Base-by-base conservation (phyloP, 2,888 invertebrate genomes). In the Lucinisca nassula region DNA sequence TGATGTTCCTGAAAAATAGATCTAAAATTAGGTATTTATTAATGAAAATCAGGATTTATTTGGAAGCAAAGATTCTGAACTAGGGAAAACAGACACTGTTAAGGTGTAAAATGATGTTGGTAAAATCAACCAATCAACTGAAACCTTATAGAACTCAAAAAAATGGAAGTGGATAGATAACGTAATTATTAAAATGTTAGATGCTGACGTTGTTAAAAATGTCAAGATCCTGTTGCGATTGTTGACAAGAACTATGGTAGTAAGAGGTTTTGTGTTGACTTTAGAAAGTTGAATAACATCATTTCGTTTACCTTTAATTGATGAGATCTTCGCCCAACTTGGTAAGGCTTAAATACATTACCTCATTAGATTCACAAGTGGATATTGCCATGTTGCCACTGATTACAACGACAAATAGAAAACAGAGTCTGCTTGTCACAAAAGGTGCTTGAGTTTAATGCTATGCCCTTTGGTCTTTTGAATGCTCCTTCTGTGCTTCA, bases 171-270 rank as follows among this genome's bases (percentile, higher is more conserved):
- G 77, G 8, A 78, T 77, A 38, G 82, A 82, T 55, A 78, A 77
- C 37, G 78, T 77, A 40, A 40, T 82, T 21, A 45, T 70, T 49
- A 77, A 82, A 67, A 82, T 82, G 82, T 35, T 82, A 35, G 76
- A 82, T 40, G 76, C 81, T 27, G 21, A 61, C n/a, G 30, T 72
- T n/a, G 30, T 72, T 10, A 72, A 32, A 30, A 61, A n/a, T 30
- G 38, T 8, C 21, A n/a, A 61, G 8, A 12, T 30, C 61, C 61
- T n/a, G 61, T 35, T 8, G 38, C n/a, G 30, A 37, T 72, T 12
- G 35, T 72, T 21, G 32, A 37, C n/a, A 72, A 37, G 40, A 45
- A 45, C 8, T 45, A 45, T 45, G 45, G 45, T 12, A 45, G 45
- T 45, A 45, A 45, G 17, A 45, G 45, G 45, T 45, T 45, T 45